Evolutionary conservation across 1,140 invertebrate species (phyloP).

Genomic region (Cotesia vestalis): DNA sequence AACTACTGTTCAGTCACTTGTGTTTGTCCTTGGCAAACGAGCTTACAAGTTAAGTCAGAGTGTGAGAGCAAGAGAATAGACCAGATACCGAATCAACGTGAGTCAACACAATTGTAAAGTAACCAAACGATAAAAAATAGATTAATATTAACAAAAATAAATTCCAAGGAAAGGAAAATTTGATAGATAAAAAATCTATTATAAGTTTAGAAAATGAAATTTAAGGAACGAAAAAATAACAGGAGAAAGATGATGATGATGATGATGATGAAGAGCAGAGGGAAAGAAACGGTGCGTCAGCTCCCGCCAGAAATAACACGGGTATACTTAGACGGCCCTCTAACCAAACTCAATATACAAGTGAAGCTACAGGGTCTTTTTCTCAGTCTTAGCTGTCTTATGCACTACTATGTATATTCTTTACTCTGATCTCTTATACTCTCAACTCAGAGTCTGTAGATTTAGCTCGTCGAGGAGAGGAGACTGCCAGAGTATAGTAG

Average conservation of each 20-base stretch:
- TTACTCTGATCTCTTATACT: slow-evolving; percentile 1
- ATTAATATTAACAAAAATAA: not conserved
- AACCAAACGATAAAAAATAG: not conserved
- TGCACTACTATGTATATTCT: not conserved
- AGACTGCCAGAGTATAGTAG: slow-evolving; percentile 4
- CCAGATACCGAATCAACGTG: slow-evolving; percentile 13
- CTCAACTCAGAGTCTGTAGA: not conserved
- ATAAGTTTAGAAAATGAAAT: too few species aligned
- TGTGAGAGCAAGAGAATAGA: not conserved
- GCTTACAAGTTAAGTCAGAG: not conserved
- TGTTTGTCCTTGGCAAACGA: slow-evolving; percentile 20
- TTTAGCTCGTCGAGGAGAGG: not conserved
- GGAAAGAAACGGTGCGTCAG: slow-evolving; percentile 59
- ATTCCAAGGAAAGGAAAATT: too few species aligned
- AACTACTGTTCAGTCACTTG: slow-evolving; percentile 2
- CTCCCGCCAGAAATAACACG: slow-evolving; percentile 65
- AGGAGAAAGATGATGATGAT: slow-evolving; percentile 34
- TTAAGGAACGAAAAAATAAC: slow-evolving; percentile 31
- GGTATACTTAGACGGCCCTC: slow-evolving; percentile 65
- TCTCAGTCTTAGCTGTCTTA: not conserved
- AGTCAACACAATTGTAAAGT: not conserved
- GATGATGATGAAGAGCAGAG: slow-evolving; percentile 26
- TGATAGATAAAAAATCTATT: too few species aligned
- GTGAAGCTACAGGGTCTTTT: not conserved
- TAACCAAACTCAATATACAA: slow-evolving; percentile 48